Percentiles rank a stretch among this genome's conserved stretches.
These are phyloP conservation scores for Takifugu bimaculatus DNA, from an alignment of 2,113 vertebrate genomes.

Conservation along the genomic window DNA sequence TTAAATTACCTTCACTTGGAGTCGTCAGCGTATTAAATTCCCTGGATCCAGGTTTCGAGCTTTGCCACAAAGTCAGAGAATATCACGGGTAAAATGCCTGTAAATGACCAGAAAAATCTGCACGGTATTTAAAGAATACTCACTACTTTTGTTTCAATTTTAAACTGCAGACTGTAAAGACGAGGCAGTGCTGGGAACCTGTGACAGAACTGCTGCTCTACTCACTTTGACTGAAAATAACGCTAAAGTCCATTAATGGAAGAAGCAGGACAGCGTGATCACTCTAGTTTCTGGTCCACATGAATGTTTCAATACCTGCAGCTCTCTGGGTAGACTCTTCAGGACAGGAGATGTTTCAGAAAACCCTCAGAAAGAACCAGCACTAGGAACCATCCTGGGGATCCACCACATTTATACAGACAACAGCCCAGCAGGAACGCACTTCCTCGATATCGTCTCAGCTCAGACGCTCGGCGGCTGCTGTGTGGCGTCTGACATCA, in stretches of 20 bases:
- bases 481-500: too few relatives aligned
- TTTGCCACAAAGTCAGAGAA: too few relatives aligned
- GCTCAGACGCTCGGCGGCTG: neutral
- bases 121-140: too few relatives aligned
- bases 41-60: too few relatives aligned
- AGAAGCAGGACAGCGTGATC: neutral
- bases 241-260: neutral
- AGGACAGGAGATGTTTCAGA: neutral
- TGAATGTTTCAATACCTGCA: conserved; percentile 41
- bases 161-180: too few relatives aligned
- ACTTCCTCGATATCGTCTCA: rapidly evolving
- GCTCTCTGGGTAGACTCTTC: neutral
- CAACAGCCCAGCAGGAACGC: neutral
- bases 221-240: conserved; percentile 6
- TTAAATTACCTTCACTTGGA: too few relatives aligned
- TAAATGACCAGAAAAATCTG: too few relatives aligned
- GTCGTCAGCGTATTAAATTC: too few relatives aligned
- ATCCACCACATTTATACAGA: too few relatives aligned
- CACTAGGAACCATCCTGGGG: neutral
- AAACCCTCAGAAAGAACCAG: neutral
- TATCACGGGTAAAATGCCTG: too few relatives aligned
- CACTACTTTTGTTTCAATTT: too few relatives aligned
- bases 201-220: neutral
- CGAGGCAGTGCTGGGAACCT: too few relatives aligned
- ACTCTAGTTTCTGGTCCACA: neutral